Base-by-base conservation (phyloP, 1,140 invertebrate species). In the Leptinotarsa lineolata region DNA sequence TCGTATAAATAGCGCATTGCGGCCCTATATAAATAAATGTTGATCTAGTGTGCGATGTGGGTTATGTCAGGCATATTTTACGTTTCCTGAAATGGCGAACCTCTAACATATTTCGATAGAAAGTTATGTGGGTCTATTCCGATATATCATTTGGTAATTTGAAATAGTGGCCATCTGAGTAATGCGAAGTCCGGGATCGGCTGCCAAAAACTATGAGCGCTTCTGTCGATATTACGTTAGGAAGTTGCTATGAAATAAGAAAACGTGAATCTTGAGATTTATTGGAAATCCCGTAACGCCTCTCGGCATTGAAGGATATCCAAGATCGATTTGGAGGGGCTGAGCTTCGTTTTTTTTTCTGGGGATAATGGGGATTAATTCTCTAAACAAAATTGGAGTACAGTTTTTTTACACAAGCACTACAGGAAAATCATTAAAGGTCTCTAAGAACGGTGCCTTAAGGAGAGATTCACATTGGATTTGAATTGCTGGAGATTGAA, bases 1-100 rank as follows among this genome's bases (percentile, higher is more conserved):
- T 74, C 60, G 54, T 70, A 74, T 70, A 61, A 74, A 74, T 70
- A 67, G 72, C 65, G 72, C 72, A 74, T 12, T 74, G 72, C 72
- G 68, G 68, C 68, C 48, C 24, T 70, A 48, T n/a, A 74, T 74
- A 74, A 74, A 74, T 74, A 74, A 70, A 59, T 74, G 72, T 64
- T 74, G 72, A 48, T 48, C 58, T 63, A 74, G 67, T 30, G 61
- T 24, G 61, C 30, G 30, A 39, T 39, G 30, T 39, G 30, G 30
- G n/a, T 60, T 64, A 64, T 22, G 21, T 64, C 61, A 64, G 21
- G 64, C 18, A 68, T 66, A 68, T 73, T 73, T 68, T 73, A 73
- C 64, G 65, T 72, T 59, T 22, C 16, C 20, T 58, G 64, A 73
- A 73, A 45, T 64, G 46, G 63, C 61, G 61, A 64, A 64, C 61